Evolutionary conservation across 2,888 invertebrate genomes (phyloP).

Genomic region (Lasiommata megera): DNA sequence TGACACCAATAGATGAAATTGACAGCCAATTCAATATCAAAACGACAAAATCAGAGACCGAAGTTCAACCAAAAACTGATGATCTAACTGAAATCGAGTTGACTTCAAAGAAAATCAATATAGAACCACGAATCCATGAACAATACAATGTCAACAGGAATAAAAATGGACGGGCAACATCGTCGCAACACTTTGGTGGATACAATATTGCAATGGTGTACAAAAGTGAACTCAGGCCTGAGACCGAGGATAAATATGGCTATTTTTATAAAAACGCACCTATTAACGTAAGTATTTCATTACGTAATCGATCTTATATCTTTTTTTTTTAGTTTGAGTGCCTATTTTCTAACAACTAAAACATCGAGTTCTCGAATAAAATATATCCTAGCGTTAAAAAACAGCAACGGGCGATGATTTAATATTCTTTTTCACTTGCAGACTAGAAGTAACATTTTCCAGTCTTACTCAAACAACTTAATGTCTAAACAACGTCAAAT

Average conservation of each 20-base stretch:
- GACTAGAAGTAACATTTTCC: not conserved
- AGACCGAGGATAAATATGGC: not conserved
- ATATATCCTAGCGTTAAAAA: too few relatives aligned
- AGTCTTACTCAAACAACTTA: not conserved
- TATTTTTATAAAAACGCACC: not conserved
- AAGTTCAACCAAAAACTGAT: too few relatives aligned
- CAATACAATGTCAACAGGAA: not conserved
- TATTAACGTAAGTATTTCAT: not conserved
- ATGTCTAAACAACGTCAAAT: not conserved
- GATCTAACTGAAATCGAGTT: not conserved
- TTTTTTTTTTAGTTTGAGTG: too few relatives aligned
- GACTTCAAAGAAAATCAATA: not conserved
- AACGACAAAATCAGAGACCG: not conserved
- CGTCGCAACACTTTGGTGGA: slow-evolving; percentile 3
- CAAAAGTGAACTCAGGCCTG: not conserved
- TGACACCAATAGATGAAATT: slow-evolving; percentile 10
- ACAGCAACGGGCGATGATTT: not conserved
- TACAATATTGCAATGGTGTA: slow-evolving; percentile 12
- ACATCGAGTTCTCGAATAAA: too few relatives aligned
- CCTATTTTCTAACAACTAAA: too few relatives aligned
- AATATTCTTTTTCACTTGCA: not conserved
- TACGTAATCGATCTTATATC: too few relatives aligned
- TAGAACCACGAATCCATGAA: slow-evolving; percentile 12
- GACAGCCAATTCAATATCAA: not conserved
- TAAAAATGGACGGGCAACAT: not conserved